Evolutionary conservation across 2,888 invertebrate genomes (phyloP), one percentile per base, ranked within the genome.

Genomic region (Oegoconia quadripuncta): DNA sequence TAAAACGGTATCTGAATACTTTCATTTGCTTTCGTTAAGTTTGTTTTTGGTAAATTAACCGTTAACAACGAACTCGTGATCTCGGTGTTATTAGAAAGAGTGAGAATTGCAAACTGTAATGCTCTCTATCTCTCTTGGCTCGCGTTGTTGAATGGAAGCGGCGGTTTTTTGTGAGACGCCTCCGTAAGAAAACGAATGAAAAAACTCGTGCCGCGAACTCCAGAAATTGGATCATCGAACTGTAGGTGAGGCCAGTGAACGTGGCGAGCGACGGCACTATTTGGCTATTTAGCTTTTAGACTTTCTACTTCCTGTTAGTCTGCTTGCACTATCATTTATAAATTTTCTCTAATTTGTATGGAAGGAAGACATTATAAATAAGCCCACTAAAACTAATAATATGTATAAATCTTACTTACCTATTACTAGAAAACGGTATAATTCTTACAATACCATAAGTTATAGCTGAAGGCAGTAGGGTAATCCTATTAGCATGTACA

Each of bases 201-300:
- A 27, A 61, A 79, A 71, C 62, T 59, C 54, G 41, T 56, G 62
- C 59, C 55, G 65, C 67, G 68, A 72, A 72, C 75, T 75, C 64
- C 56, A 64, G 67, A 78, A 82, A 78, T 73, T 82, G 59, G 81
- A 80, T 74, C 80, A 76, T 79, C 79, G 80, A 81, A 82, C 83
- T 69, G 68, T 75, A 64, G 56, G 59, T 59, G 72, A 71, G 77
- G 66, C 75, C 73, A 76, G 61, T 65, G 68, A 77, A 74, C 69
- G 72, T 59, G 55, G 59, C 58, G 56, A 55, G 50, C 57, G 53
- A 54, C 49, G 56, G 48, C 48, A 33, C 16, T 28, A 34, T 34
- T 30, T 12, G 33, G 28, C 49, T 50, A 55, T 59, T 58, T 52
- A 46, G 41, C 41, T 48, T 48, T 42, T 39, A 36, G 33, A 47